Evolutionary conservation across 2,888 invertebrate genomes (phyloP), one percentile per base, ranked within the genome.

Genomic region (Polylopha cassiicola): DNA sequence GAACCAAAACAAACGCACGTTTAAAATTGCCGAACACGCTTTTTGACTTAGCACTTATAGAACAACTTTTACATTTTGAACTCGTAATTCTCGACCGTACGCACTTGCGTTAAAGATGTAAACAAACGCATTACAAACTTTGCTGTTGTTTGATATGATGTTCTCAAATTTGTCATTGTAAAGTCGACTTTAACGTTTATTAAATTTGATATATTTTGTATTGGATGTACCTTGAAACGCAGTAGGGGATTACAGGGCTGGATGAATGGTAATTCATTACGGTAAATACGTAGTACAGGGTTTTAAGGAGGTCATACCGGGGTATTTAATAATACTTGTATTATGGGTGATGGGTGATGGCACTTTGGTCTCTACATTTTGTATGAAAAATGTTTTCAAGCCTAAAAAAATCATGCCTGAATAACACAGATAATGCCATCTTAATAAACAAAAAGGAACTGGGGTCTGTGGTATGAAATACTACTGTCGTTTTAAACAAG

Each of bases 71-170:
- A 2, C 15, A 8, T 15, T 4, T 16, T 22, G 11, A 20, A 33
- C 41, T 20, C 18, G 10, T 13, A 6, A 50, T 21, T 48, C 37
- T 43, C 5, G 50, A 53, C 53, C 34, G 28, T 60, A 56, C 32
- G 4, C 2, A 36, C n/a, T n/a, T 0, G 6, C 1, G 3, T 39
- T 50, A 59, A 50, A 46, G 51, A 51, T 45, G 54, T 52, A 51
- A 53, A 55, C 53, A 56, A 55, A 47, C 41, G 62, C 52, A 58
- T 9, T 20, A 8, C n/a, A 20, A 48, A 43, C 26, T 38, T 37
- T 38, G 50, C 16, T 14, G 29, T n/a, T 38, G 43, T 15, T 8
- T 11, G 30, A 24, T 21, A 36, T 39, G 30, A 9, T 18, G 43
- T 22, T 37, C 29, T 30, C 30, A 34, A 30, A 34, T 36, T 26